Conservation (phyloP, 1,140 invertebrate species). For the Drosophila eugracilis region DNA sequence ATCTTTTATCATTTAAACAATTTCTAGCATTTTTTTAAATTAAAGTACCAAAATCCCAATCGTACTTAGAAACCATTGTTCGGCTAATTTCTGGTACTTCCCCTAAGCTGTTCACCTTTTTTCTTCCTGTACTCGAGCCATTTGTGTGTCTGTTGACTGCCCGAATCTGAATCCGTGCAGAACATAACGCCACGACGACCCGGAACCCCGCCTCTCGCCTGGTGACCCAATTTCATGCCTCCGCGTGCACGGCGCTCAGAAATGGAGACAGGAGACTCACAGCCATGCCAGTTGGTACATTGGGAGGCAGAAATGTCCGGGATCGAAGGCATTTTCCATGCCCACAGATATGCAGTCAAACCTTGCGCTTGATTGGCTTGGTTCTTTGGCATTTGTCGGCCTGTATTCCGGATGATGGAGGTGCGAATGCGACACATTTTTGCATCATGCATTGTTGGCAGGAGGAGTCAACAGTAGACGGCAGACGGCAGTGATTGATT, state of each 20-base stretch:
- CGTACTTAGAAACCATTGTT: too few relatives aligned
- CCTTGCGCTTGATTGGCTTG: conserved; percentile 72
- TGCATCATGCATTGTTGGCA: conserved; percentile 65
- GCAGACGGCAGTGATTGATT: conserved; percentile 66
- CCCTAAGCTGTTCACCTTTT: not conserved
- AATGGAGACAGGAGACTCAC: conserved; percentile 13
- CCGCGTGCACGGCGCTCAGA: conserved; percentile 68
- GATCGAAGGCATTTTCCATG: conserved; percentile 68
- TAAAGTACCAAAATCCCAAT: too few relatives aligned
- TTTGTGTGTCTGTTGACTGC: conserved; percentile 5
- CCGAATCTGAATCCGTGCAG: conserved; percentile 32
- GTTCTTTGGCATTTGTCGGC: conserved; percentile 42
- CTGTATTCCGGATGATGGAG: not conserved
- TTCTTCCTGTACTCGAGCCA: not conserved
- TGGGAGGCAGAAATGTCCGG: conserved; percentile 35
- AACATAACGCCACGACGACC: conserved; percentile 9
- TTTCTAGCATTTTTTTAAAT: too few relatives aligned
- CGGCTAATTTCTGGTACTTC: not conserved
- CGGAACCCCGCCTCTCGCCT: conserved; percentile 39
- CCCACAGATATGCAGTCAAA: conserved; percentile 75
- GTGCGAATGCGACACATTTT: conserved; percentile 39
- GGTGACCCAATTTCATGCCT: conserved; percentile 71
- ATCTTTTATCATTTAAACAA: too few relatives aligned
- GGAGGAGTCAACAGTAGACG: conserved; percentile 10
- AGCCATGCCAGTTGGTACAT: conserved; percentile 1